Conservation (phyloP, 2,113 vertebrate species). For the Neodontobutis hainanensis region DNA sequence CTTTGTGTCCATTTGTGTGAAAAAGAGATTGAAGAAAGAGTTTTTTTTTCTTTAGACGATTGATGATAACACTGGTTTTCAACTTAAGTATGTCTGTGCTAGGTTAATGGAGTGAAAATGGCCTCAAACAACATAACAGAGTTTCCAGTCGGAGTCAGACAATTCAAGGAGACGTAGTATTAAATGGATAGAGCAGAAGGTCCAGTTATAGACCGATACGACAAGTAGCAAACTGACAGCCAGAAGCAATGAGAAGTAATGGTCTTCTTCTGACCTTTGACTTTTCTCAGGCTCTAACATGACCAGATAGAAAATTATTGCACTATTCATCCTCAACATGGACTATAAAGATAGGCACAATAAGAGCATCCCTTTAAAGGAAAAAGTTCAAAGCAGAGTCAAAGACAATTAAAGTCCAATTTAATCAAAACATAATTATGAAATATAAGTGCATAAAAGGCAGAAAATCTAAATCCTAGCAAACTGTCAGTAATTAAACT, state of each 20-base stretch:
- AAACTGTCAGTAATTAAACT: slow-evolving; percentile 17
- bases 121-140: slow-evolving; percentile 30
- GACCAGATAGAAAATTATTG: too few relatives aligned
- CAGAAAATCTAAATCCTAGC: slow-evolving; percentile 10
- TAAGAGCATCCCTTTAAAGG: neutral
- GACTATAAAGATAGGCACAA: neutral
- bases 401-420: neutral
- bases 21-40: slow-evolving; percentile 12
- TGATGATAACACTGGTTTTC: slow-evolving; percentile 3
- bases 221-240: too few relatives aligned
- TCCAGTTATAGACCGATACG: too few relatives aligned
- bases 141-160: slow-evolving; percentile 15
- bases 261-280: too few relatives aligned
- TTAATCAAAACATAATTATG: slow-evolving; percentile 14
- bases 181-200: neutral
- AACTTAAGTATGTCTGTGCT: slow-evolving; percentile 14
- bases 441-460: slow-evolving; percentile 29
- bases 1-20: neutral
- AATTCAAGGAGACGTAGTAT: neutral
- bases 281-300: too few relatives aligned
- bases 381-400: neutral
- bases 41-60: neutral
- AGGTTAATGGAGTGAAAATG: slow-evolving; percentile 26
- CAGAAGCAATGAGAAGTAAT: too few relatives aligned
- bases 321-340: neutral